Evolutionary conservation across 2,797 vertebrate genomes (phyloP), one percentile per base, ranked within the genome.

Genomic region (Diplodus sargus): DNA sequence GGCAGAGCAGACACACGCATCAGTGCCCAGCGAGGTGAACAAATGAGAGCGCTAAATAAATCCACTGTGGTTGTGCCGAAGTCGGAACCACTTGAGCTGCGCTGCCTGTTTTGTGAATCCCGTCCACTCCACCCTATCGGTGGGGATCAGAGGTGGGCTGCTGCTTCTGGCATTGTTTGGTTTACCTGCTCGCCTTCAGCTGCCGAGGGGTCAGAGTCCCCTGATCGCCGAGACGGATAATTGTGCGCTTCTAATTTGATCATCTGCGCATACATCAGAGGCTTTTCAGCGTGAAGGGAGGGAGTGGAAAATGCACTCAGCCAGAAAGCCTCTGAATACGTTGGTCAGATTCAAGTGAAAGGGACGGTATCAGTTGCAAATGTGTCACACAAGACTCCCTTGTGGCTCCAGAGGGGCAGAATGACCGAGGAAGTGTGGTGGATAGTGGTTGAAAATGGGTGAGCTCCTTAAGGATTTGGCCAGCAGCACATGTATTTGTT

Each of bases 211-310:
- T 90, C 86, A 83, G 69, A 70, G 86, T 88, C 84, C 75, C 34
- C 62, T 65, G 76, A 82, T 83, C 34, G 23, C 70, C 82, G 56
- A 79, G 70, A 86, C 20, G 73, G 59, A 81, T 90, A 87, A 92
- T 86, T 85, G 81, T 62, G 59, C 74, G 71, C 56, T 89, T 92
- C 92, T 90, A 91, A 91, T 92, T 85, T 85, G 77, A 91, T 93
- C 76, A 76, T 85, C 64, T 18, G 78, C 1, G 57, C 58, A 63
- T 74, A 30, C 64, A 77, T 79, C 59, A 52, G 75, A 84, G 67
- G 57, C 76, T 70, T 64, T 56, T 74, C 51, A 20, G 48, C n/a
- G 53, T 8, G 43, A 57, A 52, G 3, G 59, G 39, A n/a, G 79
- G 76, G 70, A 70, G 83, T 9, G 63, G 83, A 76, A 63, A 61